Evolutionary conservation across 2,888 invertebrate genomes (phyloP).

Genomic region (Minunthozetes semirufus): DNA sequence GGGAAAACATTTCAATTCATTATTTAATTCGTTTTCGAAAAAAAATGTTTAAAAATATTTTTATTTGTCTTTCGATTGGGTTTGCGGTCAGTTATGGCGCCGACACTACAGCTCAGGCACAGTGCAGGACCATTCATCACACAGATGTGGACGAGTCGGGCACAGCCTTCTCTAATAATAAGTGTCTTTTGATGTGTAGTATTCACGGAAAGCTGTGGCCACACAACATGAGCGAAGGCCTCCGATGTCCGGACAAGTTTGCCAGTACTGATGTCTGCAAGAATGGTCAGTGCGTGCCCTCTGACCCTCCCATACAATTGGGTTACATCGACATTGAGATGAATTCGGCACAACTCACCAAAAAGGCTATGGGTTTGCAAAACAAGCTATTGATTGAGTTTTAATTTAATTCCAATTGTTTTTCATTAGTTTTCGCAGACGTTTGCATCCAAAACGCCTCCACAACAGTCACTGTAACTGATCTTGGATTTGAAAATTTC

Average conservation of each 20-base stretch:
- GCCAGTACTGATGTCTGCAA: neutral
- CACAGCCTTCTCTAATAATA: slow-evolving; percentile 5
- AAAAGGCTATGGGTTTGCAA: neutral
- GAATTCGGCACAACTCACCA: neutral
- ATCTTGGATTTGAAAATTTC: neutral
- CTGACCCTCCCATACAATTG: neutral
- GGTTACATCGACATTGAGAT: slow-evolving; percentile 33
- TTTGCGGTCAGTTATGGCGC: neutral
- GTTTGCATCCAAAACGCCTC: slow-evolving; percentile 27
- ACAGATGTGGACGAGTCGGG: slow-evolving; percentile 20
- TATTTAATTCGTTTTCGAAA: too few relatives aligned
- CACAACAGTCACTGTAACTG: slow-evolving; percentile 18
- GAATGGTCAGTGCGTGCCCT: slow-evolving; percentile 11
- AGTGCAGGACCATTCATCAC: slow-evolving; percentile 4
- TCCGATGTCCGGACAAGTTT: neutral
- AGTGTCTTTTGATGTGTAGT: slow-evolving; percentile 15
- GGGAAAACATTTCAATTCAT: too few relatives aligned
- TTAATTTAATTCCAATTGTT: neutral
- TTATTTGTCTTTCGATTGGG: too few relatives aligned
- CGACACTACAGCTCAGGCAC: slow-evolving; percentile 9
- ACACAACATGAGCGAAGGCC: slow-evolving; percentile 24
- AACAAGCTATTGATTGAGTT: neutral
- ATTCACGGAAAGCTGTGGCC: slow-evolving; percentile 19
- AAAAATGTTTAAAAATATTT: too few relatives aligned
- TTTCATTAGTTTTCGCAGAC: slow-evolving; percentile 2